These are phyloP conservation scores for Siderastrea radians DNA, from an alignment of 92 coral and sea anemone species.

Conservation along the genomic window DNA sequence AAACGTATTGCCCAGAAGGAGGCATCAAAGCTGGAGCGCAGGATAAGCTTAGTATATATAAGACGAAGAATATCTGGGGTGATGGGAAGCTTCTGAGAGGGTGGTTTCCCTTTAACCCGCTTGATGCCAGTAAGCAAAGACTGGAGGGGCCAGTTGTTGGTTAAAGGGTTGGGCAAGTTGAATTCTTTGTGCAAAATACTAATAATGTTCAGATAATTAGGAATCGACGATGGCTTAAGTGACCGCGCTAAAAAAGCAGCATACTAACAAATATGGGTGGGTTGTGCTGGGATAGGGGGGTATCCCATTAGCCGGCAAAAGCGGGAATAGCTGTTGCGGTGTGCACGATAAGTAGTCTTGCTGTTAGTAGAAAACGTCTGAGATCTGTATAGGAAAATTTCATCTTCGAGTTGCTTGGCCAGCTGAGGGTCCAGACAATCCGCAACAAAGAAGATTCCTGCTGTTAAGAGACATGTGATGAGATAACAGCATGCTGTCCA, in stretches of 20 bases:
- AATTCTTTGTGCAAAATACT: too few relatives aligned
- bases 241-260: slow-evolving; percentile 31
- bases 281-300: slow-evolving; percentile 30
- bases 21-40: slow-evolving; percentile 20
- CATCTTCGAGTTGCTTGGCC: slow-evolving; percentile 15
- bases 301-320: slow-evolving; percentile 31
- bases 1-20: background rate
- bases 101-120: slow-evolving; percentile 14
- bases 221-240: background rate
- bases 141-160: background rate
- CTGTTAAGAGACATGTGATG: background rate
- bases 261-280: slow-evolving; percentile 27
- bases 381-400: background rate
- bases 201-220: too few relatives aligned
- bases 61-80: background rate
- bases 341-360: slow-evolving; percentile 21
- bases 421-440: background rate
- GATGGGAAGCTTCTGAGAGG: slow-evolving; percentile 2
- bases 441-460: background rate
- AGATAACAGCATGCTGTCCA: background rate
- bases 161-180: background rate
- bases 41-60: background rate
- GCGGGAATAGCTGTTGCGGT: slow-evolving; percentile 6
- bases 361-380: slow-evolving; percentile 24
- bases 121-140: slow-evolving; percentile 15